phyloP scores from a whole-genome alignment of 2,888 invertebrate species.

The Amorpha juglandis region DNA sequence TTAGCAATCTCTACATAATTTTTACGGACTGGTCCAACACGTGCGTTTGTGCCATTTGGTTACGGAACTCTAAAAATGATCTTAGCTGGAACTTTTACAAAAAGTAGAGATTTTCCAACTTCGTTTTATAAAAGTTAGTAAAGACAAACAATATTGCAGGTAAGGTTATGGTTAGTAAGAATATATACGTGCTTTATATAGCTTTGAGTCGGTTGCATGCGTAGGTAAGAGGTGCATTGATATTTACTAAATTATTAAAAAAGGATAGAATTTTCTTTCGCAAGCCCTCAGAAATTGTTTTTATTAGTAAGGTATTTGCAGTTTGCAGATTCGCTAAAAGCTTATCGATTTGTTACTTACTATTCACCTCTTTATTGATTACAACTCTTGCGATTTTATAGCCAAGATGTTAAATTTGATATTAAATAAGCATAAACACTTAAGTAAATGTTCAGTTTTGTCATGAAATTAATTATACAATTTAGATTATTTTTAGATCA shows the following conservation, averaged over 20 bases:
- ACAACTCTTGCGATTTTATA: background rate
- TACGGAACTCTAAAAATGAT: too few species aligned
- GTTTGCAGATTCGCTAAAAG: background rate
- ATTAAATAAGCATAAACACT: background rate
- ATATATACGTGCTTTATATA: background rate
- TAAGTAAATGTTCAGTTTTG: background rate
- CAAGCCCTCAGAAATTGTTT: conserved; percentile 3
- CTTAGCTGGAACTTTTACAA: too few species aligned
- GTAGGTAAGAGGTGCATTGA: background rate
- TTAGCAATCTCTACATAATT: too few species aligned
- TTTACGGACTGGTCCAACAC: too few species aligned
- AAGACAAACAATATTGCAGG: background rate
- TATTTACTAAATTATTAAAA: background rate
- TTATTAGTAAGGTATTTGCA: background rate
- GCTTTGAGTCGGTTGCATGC: background rate
- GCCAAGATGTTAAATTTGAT: background rate
- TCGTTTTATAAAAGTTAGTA: background rate
- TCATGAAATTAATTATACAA: too few species aligned
- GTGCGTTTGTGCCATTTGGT: too few species aligned
- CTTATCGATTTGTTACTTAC: conserved; percentile 12
- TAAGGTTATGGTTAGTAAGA: conserved; percentile 12
- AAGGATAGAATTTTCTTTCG: background rate
- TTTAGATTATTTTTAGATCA: too few species aligned
- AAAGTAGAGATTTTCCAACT: too few species aligned
- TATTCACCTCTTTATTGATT: background rate